These are phyloP conservation scores for Proctacanthus coquilletti DNA, from an alignment of 1,140 invertebrate species.

Conservation along the genomic window DNA sequence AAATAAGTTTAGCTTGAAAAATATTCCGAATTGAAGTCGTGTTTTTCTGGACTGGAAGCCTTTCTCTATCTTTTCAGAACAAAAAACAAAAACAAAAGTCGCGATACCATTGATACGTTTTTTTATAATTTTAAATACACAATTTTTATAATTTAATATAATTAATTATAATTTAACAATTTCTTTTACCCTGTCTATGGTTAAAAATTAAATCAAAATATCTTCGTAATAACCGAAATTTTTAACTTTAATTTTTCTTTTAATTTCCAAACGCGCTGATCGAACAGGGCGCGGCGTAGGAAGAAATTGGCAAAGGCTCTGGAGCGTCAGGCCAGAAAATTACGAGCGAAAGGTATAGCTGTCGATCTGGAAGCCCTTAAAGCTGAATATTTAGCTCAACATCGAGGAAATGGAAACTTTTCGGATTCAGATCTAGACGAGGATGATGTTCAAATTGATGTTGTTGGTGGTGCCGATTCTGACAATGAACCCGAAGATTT, in stretches of 20 bases:
- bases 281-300: conserved; percentile 58
- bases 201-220: too few species aligned
- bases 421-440: conserved; percentile 55
- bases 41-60: too few species aligned
- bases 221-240: too few species aligned
- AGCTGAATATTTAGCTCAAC: conserved; percentile 57
- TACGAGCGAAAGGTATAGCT: conserved; percentile 75
- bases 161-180: too few species aligned
- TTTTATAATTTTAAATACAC: too few species aligned
- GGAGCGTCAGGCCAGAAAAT: conserved; percentile 78
- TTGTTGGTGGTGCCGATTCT: conserved; percentile 50
- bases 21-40: too few species aligned
- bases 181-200: too few species aligned
- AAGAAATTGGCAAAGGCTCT: conserved; percentile 87
- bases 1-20: too few species aligned
- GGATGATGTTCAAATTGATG: conserved; percentile 53
- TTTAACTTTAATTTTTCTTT: conserved; percentile 1
- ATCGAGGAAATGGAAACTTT: conserved; percentile 41
- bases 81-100: too few species aligned
- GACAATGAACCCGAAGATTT: conserved; percentile 41
- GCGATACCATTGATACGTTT: too few species aligned
- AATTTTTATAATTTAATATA: too few species aligned
- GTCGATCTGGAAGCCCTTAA: conserved; percentile 76
- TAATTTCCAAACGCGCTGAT: not conserved
- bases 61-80: too few species aligned